Evolutionary conservation across 2,888 invertebrate species (phyloP), one percentile per base, ranked within the genome.

Genomic region (Idaea aversata): DNA sequence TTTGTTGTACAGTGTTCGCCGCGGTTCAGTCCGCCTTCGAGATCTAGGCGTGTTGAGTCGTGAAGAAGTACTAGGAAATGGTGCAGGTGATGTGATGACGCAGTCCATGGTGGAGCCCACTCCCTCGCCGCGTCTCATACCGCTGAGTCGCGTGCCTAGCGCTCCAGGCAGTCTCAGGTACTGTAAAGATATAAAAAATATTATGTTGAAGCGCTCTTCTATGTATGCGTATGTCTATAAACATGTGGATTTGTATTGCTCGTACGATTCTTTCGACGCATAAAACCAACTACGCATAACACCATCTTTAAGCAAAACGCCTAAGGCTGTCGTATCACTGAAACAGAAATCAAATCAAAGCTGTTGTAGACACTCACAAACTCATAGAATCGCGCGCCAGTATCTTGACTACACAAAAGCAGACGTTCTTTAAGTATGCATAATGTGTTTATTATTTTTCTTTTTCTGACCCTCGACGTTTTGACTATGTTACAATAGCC

Each of bases 111-210:
- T 93, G 72, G 90, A 93, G 67, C 83, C 88, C 15, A 68, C 80
- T 3, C 79, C 80, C 4, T 79, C 88, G 2, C 86, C 86, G 57
- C 75, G 86, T 3, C 88, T 90, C 66, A 78, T 80, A 66, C 90
- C 95, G 83, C 80, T 92, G 91, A 76, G 94, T 91, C 77, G 94
- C 93, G 88, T 96, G 65, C 96, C 96, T 70, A 96, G 96, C 84
- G 96, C 96, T 60, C 96, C 96, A 5, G 96, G 96, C 73, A 95
- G 96, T 74, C 93, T 96, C 70, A 95, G 96, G 96, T 96, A 88
- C 91, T 87, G 63, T 10, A 34, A 36, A 16, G 15, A 64, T 35
- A 57, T 57, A 13, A 1, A 57, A 7, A 57, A 57, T 57, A n/a
- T n/a, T n/a, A 57, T 25, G 25, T 25, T 25, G 25, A 3, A 1